Conservation (phyloP, 2,113 vertebrate genomes). For the Thunnus maccoyii region DNA sequence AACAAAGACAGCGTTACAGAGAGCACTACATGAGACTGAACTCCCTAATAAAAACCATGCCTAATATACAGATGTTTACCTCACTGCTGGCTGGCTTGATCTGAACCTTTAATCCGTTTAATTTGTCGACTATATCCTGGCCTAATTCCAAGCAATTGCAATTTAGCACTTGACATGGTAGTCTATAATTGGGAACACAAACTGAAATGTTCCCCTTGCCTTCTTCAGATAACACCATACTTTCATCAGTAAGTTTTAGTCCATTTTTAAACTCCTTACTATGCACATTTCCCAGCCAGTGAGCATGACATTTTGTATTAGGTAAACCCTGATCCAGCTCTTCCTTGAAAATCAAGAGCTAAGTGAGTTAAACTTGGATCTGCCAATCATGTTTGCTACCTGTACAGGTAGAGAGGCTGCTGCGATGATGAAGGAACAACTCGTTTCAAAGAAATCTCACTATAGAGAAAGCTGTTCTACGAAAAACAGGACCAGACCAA, state of each 20-base stretch:
- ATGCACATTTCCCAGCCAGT: slow-evolving; percentile 26
- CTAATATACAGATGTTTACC: neutral
- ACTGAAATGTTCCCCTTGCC: neutral
- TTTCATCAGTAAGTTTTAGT: slow-evolving; percentile 14
- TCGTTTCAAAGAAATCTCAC: slow-evolving; percentile 29
- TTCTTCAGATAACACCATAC: neutral
- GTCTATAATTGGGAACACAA: neutral
- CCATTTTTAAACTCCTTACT: slow-evolving; percentile 54
- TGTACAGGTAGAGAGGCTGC: slow-evolving; percentile 25
- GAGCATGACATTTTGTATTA: slow-evolving; percentile 37
- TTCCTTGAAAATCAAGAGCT: slow-evolving; percentile 34
- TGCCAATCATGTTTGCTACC: slow-evolving; percentile 25
- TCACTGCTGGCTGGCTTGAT: neutral
- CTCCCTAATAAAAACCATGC: neutral
- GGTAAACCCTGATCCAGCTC: slow-evolving; percentile 27
- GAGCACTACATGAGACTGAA: neutral
- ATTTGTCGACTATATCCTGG: slow-evolving; percentile 11
- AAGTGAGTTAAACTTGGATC: slow-evolving; percentile 13
- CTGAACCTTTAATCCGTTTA: neutral
- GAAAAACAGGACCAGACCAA: neutral
- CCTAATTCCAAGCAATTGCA: neutral
- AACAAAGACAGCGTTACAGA: neutral
- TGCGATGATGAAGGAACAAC: slow-evolving; percentile 18
- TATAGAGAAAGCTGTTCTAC: slow-evolving; percentile 7
- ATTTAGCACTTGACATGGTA: neutral